Evolutionary conservation across 1,140 invertebrate genomes (phyloP), one percentile per base, ranked within the genome.

Genomic region (Aphelinus certus): DNA sequence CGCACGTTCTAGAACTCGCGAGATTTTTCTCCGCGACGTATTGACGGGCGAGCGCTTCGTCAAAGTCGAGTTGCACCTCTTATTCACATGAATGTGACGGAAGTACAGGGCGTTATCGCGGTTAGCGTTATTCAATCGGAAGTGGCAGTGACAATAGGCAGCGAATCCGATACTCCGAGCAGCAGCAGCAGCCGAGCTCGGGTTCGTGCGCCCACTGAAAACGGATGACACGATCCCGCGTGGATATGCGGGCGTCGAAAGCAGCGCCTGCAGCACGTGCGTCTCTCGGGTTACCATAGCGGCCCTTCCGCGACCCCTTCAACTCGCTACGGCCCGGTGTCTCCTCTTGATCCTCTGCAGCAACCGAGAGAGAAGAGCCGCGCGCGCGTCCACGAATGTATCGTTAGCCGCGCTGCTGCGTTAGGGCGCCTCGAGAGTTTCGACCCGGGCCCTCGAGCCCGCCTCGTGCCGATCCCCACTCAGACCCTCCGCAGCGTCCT

Each of bases 351-450:
- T 71, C 7, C 60, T 46, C 60, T 56, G 42, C 43, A 58, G 42
- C 60, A 46, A 42, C 60, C 43, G 51, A 4, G 51, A 73, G 67
- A 73, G 73, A 69, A 53, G 57, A 71, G 67, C 68, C 61, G 68
- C 7, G 61, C 62, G 63, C 60, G 73, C 81, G 82, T 82, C 81
- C 82, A 81, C 79, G 79, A 81, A 80, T 81, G 76, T 83, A 81
- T 83, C 80, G 77, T 81, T 80, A 77, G 67, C 57, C 71, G 75
- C 26, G 7, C 5, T 60, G 57, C 7, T 10, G 0, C 5, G 26
- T 26, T 26, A 26, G 79, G 71, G 63, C 78, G 76, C 75, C 53
- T 75, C 51, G 67, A 75, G 76, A 78, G 73, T 79, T 79, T 65
- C 47, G 26, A 26, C 26, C 26, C 26, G 26, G 26, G 26, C 26